Evolutionary conservation across 2,797 vertebrate species (phyloP).

Genomic region (Enteromius mattozi): DNA sequence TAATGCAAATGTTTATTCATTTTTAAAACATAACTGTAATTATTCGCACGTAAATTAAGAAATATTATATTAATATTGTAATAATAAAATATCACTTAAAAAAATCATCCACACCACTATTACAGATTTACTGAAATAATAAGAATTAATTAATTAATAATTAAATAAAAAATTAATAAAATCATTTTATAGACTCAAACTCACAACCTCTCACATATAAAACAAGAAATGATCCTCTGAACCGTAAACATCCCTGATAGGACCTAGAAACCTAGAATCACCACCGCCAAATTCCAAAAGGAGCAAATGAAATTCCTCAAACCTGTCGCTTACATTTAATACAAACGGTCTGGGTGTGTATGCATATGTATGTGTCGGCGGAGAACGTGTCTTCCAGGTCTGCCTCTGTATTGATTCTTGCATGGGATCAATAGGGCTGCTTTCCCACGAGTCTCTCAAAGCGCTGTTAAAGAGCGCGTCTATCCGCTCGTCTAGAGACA

Average conservation of each 20-base stretch:
- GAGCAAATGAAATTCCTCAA: background rate
- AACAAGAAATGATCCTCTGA: background rate
- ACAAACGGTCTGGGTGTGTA: background rate
- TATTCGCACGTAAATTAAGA: background rate
- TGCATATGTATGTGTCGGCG: background rate
- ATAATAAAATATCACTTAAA: background rate
- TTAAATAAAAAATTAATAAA: background rate
- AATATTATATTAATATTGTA: background rate
- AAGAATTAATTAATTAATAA: background rate
- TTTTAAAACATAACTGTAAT: background rate
- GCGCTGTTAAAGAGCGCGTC: conserved; percentile 10
- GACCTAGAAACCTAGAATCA: background rate
- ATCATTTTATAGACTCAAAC: background rate
- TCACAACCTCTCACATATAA: background rate
- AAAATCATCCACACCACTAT: background rate
- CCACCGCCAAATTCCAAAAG: background rate
- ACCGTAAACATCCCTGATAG: background rate
- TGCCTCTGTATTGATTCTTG: conserved; percentile 40
- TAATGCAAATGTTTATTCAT: background rate
- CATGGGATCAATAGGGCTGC: conserved; percentile 30
- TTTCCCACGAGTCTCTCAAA: conserved; percentile 30
- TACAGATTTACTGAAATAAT: background rate
- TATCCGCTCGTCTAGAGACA: conserved; percentile 27
- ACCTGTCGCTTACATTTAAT: background rate
- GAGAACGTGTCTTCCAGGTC: conserved; percentile 27